Percentiles rank a stretch among this genome's conserved stretches.
Evolutionary conservation across 2,797 vertebrate species (phyloP).

Genomic region (Hydrophis major): DNA sequence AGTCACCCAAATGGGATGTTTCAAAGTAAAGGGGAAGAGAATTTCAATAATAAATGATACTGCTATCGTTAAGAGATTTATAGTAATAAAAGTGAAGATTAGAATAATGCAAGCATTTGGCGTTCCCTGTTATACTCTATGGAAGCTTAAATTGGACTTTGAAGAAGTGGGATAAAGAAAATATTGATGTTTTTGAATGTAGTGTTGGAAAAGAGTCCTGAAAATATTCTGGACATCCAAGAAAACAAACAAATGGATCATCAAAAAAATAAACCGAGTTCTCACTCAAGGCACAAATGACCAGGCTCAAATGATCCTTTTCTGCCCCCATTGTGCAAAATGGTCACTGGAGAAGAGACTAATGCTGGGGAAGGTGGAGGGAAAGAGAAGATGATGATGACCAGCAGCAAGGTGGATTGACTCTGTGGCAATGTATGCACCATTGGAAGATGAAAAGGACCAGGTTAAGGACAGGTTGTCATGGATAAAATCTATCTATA

Average conservation of each 20-base stretch:
- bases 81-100: neutral
- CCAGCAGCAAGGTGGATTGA: neutral
- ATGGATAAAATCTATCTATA: neutral
- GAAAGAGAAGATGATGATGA: neutral
- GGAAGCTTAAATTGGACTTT: neutral
- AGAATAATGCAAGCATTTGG: neutral
- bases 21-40: neutral
- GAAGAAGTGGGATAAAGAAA: neutral
- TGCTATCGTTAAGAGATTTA: neutral
- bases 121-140: neutral
- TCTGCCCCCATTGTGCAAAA: neutral
- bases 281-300: neutral
- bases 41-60: neutral
- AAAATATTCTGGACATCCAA: neutral
- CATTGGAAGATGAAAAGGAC: neutral
- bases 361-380: neutral
- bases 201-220: neutral
- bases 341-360: neutral
- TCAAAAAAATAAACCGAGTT: neutral
- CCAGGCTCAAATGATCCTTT: neutral
- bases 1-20: neutral
- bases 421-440: neutral
- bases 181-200: neutral
- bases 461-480: neutral
- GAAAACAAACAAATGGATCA: neutral